These are phyloP conservation scores for Eurystomus glaucurus DNA, from an alignment of 2,797 vertebrate species.

Conservation along the genomic window DNA sequence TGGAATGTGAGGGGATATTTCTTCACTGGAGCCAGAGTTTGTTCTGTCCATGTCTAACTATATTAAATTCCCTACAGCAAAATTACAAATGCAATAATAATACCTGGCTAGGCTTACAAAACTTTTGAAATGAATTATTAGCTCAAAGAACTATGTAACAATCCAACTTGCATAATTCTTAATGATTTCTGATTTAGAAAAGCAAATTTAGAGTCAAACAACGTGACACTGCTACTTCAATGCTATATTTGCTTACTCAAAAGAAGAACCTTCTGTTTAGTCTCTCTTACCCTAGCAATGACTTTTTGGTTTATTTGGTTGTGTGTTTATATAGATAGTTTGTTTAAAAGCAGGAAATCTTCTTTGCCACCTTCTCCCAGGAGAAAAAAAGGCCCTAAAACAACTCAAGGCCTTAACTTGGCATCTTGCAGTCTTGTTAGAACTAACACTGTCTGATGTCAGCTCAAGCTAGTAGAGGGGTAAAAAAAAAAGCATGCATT, in stretches of 20 bases:
- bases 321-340: neutral
- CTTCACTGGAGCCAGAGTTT: neutral
- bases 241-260: neutral
- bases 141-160: neutral
- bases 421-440: neutral
- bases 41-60: neutral
- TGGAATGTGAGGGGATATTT: neutral
- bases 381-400: neutral
- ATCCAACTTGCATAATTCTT: neutral
- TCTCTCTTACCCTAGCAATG: neutral
- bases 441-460: neutral
- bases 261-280: neutral
- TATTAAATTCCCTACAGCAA: neutral
- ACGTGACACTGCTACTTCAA: neutral
- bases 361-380: neutral
- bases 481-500: neutral
- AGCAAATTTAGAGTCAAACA: neutral
- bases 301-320: neutral
- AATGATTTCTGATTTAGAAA: neutral
- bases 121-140: neutral
- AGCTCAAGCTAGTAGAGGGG: neutral
- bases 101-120: neutral
- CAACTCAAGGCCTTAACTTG: neutral
- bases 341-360: neutral
- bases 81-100: constrained; percentile 2